phyloP scores from a whole-genome alignment of 2,888 invertebrate species.

The Athetis lepigone region DNA sequence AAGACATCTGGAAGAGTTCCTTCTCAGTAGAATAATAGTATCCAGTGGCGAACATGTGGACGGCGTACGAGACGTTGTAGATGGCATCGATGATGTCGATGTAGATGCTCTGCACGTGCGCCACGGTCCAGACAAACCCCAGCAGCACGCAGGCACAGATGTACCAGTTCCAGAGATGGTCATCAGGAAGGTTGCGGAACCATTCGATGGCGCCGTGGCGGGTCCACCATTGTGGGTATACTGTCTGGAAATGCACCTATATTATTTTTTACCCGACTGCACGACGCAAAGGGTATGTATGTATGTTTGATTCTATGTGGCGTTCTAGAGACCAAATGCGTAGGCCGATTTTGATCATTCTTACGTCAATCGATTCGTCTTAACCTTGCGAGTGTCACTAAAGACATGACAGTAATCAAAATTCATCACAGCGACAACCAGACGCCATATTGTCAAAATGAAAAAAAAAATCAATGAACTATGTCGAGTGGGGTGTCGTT shows the following conservation, averaged over 20 bases:
- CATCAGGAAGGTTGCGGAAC: conserved; percentile 71
- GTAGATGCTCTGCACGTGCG: conserved; percentile 42
- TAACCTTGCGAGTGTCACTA: too few relatives aligned
- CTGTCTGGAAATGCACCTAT: conserved; percentile 63
- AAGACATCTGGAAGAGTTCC: conserved; percentile 52
- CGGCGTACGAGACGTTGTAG: conserved; percentile 73
- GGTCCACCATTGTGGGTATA: conserved; percentile 75
- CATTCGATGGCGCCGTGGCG: conserved; percentile 56
- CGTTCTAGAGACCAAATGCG: too few relatives aligned
- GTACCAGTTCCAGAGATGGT: conserved; percentile 75
- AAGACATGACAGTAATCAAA: too few relatives aligned
- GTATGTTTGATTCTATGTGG: too few relatives aligned
- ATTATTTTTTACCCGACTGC: too few relatives aligned
- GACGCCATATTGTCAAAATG: too few relatives aligned
- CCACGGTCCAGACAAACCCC: conserved; percentile 65
- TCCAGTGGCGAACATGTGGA: conserved; percentile 70
- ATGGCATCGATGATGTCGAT: conserved; percentile 61
- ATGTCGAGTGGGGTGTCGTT: too few relatives aligned
- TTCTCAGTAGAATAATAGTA: conserved; percentile 58
- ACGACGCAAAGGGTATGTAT: too few relatives aligned
- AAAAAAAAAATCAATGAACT: too few relatives aligned
- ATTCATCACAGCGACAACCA: too few relatives aligned
- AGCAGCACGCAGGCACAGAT: conserved; percentile 70
- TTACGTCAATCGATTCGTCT: too few relatives aligned
- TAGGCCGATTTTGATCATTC: too few relatives aligned